Base-by-base conservation (phyloP, 2,113 vertebrate species). In the Perca flavescens region DNA sequence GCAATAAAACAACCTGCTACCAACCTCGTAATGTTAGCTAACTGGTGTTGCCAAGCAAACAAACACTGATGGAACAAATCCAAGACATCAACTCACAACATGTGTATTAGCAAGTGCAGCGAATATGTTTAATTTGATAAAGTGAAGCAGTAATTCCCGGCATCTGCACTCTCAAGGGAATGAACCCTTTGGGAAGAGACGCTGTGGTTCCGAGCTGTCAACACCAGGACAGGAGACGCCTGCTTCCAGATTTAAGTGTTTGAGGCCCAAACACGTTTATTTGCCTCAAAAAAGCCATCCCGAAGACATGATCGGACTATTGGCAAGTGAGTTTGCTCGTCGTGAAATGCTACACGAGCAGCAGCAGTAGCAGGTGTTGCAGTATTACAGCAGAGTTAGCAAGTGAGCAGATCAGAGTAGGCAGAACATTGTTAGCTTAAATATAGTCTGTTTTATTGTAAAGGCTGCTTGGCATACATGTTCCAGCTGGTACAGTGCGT, bases 61-160 rank as follows among this genome's bases (percentile, higher is more conserved):
- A 61, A 34, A 50, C 82, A 60, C n/a, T 4, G 28, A 36, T 36
- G 21, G 62, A 76, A 78, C 69, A 65, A 75, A 79, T 31, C 66
- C 15, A 31, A 84, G 66, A 53, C 78, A 54, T 17, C 25, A 17
- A 40, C 61, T 79, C 56, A 53, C 22, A 65, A 72, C 47, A 54
- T 25, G 77, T 2, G 70, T 52, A 67, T 74, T 62, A 80, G 58
- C 13, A 34, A 19, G 21, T 25, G 21, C 11, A 22, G 57, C 61
- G 52, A 47, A 74, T 80, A 25, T 74, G 79, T 82, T 62, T 75
- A 60, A 67, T 73, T 75, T 63, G 67, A 70, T 57, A 46, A 70
- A 71, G 62, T 64, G 62, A 50, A 63, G 25, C 52, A 16, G 66
- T 77, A 16, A 58, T 79, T 80, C 64, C 52, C 25, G 11, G 58